A percentile compares a stretch with the other conserved stretches of the same genome.
These are phyloP conservation scores for Himalopsyche tibetana DNA, from an alignment of 2,888 invertebrate genomes.

Conservation along the genomic window DNA sequence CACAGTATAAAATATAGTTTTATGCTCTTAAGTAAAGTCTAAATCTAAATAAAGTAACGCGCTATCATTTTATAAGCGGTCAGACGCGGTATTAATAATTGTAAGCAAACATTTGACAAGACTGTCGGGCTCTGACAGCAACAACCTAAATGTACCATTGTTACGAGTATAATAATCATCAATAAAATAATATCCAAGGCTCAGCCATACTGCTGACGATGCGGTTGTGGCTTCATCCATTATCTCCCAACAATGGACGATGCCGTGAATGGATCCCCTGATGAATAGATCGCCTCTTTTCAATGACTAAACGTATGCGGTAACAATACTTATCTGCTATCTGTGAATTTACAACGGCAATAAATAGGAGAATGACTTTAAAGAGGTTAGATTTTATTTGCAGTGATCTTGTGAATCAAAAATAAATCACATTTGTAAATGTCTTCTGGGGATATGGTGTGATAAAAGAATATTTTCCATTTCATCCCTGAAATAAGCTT, in stretches of 20 bases:
- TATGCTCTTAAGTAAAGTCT: too few relatives aligned
- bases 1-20: too few relatives aligned
- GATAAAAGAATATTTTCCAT: neutral
- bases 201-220: constrained; percentile 13
- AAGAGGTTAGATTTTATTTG: constrained; percentile 17
- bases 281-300: constrained; percentile 35
- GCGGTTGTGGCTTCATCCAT: constrained; percentile 51
- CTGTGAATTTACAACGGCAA: constrained; percentile 6
- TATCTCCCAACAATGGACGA: constrained; percentile 6
- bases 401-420: constrained; percentile 9
- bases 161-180: constrained; percentile 7
- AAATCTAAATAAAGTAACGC: too few relatives aligned
- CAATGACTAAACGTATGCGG: constrained; percentile 41
- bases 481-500: neutral
- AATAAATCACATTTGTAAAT: constrained; percentile 15
- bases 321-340: neutral
- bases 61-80: too few relatives aligned
- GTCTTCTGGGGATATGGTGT: neutral
- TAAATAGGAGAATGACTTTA: neutral
- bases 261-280: constrained; percentile 42
- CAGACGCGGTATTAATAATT: neutral
- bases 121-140: neutral
- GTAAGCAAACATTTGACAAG: neutral
- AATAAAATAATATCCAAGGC: constrained; percentile 4
- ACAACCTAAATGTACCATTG: neutral